These are phyloP conservation scores for Microcebus murinus DNA, from an alignment of 2,113 vertebrate species.

Conservation along the genomic window DNA sequence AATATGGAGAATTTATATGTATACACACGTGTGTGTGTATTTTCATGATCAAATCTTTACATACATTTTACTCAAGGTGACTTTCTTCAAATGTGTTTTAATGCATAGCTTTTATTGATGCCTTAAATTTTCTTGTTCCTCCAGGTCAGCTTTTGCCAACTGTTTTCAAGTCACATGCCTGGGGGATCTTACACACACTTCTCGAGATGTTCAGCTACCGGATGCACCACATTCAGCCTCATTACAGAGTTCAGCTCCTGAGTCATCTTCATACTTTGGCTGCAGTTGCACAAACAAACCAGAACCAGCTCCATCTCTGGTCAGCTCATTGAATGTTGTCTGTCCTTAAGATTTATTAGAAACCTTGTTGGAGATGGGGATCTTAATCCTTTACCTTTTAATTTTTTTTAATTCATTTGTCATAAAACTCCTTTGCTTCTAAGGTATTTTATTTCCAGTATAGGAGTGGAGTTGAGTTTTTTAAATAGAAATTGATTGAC, in stretches of 20 bases:
- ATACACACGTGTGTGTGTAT: background rate
- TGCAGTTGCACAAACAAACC: conserved; percentile 97
- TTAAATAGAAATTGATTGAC: background rate
- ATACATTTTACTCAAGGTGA: background rate
- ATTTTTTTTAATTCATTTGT: background rate
- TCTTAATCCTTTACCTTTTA: background rate
- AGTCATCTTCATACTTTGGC: conserved; percentile 98
- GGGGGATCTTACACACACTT: conserved; percentile 98
- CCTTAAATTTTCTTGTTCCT: conserved; percentile 1
- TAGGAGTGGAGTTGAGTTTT: background rate
- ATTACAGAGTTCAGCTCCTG: conserved; percentile 97
- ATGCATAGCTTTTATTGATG: background rate
- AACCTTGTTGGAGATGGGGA: background rate
- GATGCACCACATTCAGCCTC: conserved; percentile 99
- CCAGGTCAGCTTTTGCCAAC: conserved; percentile 97
- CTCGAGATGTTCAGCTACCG: conserved; percentile 99
- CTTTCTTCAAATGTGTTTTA: background rate
- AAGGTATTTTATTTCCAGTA: background rate
- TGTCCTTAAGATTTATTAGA: background rate
- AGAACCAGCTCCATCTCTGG: conserved; percentile 99
- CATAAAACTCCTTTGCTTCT: background rate
- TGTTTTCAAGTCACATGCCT: conserved; percentile 97
- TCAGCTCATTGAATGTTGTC: conserved; percentile 73
- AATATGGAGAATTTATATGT: background rate
- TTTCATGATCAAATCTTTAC: background rate